Base-by-base conservation (phyloP, 2,797 vertebrate species). In the Gadopsis marmoratus region DNA sequence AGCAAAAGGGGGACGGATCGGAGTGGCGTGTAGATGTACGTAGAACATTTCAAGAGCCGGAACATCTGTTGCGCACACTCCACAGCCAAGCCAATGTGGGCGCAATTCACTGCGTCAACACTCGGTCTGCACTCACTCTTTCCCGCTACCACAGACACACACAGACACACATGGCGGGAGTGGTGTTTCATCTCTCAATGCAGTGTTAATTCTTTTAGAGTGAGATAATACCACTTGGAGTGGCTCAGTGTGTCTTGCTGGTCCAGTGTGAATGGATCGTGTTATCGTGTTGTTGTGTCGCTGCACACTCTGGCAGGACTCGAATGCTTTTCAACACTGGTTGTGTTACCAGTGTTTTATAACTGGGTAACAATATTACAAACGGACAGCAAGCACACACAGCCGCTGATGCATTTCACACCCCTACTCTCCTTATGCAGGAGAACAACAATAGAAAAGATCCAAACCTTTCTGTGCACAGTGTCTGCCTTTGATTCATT, bases 291-390 rank as follows among this genome's bases (percentile, higher is more conserved):
- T 76, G 72, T 83, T 81, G 85, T 75, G 88, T 89, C 84, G 87
- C 86, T 78, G 77, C 88, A 89, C 72, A 76, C 71, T 7, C 41
- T 64, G 84, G 82, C 79, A 89, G 79, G 86, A 79, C 53, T 45
- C 81, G 91, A 92, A 93, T 93, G 85, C 82, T 81, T 89, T 86
- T 90, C 87, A 87, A 70, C 59, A 61, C 48, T 23, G 68, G 58
- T 78, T 31, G 71, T 26, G 70, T 64, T 68, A 80, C 39, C 51
- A 86, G 71, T 80, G 55, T 84, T 88, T 88, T 74, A 83, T 72
- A 64, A 72, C 54, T 6, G 41, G 60, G 35, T 10, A 1, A 31
- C 82, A 64, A 63, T 64, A 62, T 76, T 73, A 79, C 62, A 53
- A 65, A 70, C 23, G 45, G 63, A 78, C 72, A 72, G 51, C 56